Percentiles rank a stretch among this genome's conserved stretches.
These are phyloP conservation scores for Hipposideros armiger DNA, from an alignment of 2,113 vertebrate species.

Conservation along the genomic window DNA sequence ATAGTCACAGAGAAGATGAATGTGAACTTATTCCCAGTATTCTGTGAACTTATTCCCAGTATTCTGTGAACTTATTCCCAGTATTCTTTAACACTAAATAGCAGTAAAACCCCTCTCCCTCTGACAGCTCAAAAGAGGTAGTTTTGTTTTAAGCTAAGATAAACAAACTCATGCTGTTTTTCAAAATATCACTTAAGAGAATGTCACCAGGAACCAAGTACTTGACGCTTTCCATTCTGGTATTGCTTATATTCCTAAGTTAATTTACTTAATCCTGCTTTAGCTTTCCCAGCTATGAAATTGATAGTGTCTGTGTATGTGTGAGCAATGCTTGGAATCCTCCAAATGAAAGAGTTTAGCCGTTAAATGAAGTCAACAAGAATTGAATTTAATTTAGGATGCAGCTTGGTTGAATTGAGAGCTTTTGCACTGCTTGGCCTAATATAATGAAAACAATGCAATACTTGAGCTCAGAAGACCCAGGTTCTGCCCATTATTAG, in stretches of 20 bases:
- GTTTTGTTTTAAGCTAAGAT: constrained; percentile 28
- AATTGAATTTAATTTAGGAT: constrained; percentile 1
- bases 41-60: no score
- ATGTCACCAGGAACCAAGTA: neutral
- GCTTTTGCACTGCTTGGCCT: neutral
- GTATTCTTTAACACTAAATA: neutral
- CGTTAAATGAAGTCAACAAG: neutral
- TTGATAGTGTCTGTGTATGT: neutral
- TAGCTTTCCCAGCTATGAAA: neutral
- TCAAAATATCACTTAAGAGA: neutral
- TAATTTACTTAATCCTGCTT: neutral
- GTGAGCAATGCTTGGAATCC: neutral
- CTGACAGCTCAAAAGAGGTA: neutral
- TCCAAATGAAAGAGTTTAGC: neutral
- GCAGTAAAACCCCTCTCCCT: neutral
- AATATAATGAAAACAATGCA: neutral
- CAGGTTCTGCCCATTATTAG: neutral
- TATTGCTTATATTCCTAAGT: constrained; percentile 32
- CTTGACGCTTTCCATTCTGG: neutral
- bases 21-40: neutral
- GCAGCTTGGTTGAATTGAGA: constrained; percentile 35
- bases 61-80: no score
- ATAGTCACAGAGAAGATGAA: neutral
- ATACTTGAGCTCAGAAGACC: constrained; percentile 19
- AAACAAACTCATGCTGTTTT: neutral